Conservation (phyloP, 1,140 invertebrate genomes). For the Caenorhabditis latens region DNA sequence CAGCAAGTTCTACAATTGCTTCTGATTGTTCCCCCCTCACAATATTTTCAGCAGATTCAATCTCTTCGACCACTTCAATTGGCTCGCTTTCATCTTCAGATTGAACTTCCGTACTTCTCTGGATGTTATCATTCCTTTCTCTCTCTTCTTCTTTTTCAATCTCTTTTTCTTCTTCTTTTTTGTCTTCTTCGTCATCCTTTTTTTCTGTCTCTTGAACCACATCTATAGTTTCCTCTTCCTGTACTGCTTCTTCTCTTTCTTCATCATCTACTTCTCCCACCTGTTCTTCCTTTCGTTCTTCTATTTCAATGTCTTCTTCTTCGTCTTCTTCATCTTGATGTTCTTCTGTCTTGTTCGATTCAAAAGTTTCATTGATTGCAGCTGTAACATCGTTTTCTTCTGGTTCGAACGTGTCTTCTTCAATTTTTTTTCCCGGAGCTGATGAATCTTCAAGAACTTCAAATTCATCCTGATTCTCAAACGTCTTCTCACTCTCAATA, state of each 20-base stretch:
- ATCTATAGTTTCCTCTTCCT: background rate
- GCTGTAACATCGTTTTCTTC: background rate
- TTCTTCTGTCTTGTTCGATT: background rate
- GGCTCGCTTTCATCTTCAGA: constrained; percentile 3
- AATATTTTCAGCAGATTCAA: background rate
- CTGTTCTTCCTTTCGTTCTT: background rate
- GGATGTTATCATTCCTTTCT: background rate
- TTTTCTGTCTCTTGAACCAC: background rate
- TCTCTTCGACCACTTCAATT: background rate
- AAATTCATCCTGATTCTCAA: constrained; percentile 25
- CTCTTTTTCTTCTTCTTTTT: background rate
- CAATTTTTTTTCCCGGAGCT: background rate
- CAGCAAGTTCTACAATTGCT: background rate
- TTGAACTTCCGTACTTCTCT: constrained; percentile 10
- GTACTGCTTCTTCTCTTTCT: background rate
- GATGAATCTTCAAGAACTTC: constrained; percentile 18
- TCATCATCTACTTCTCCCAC: background rate
- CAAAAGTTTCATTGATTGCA: background rate
- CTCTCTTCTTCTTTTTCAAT: background rate
- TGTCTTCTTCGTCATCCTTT: background rate
- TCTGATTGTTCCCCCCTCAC: background rate
- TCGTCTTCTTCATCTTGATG: background rate
- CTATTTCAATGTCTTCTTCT: too few relatives aligned
- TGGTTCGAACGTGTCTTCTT: constrained; percentile 5
- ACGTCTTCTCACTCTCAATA: background rate